A percentile compares a stretch with the other conserved stretches of the same genome.
Conservation (phyloP, 1,140 invertebrate genomes). For the Drosophila kohkoa region DNA sequence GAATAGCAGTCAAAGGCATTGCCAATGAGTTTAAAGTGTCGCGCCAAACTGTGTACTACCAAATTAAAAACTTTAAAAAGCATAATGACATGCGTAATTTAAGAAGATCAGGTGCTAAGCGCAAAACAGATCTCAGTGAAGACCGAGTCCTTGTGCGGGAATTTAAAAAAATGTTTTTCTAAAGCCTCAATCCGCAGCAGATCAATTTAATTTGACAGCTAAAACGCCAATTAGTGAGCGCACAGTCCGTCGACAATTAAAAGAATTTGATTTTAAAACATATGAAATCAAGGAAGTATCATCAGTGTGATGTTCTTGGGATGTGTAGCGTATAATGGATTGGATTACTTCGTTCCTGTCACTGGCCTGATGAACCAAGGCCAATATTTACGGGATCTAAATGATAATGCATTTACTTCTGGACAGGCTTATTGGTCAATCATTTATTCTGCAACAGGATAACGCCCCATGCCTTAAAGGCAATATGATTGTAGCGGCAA, state of each 20-base stretch:
- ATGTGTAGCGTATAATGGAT: neutral
- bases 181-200: too few relatives aligned
- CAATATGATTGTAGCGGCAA: too few relatives aligned
- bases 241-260: too few relatives aligned
- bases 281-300: neutral
- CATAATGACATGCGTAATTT: slow-evolving; percentile 14
- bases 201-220: too few relatives aligned
- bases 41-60: slow-evolving; percentile 25
- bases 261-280: neutral
- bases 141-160: too few relatives aligned
- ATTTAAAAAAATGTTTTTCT: too few relatives aligned
- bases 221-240: too few relatives aligned
- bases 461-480: too few relatives aligned
- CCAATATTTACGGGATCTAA: neutral
- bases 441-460: slow-evolving; percentile 1
- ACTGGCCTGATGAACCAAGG: neutral
- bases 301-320: neutral
- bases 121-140: slow-evolving; percentile 15
- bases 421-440: slow-evolving; percentile 1
- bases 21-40: slow-evolving; percentile 10
- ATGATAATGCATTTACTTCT: neutral
- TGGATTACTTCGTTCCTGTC: neutral
- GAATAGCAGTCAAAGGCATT: too few relatives aligned
- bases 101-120: slow-evolving; percentile 23
- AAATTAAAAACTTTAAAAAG: slow-evolving; percentile 40